phyloP scores from a whole-genome alignment of 2,888 invertebrate species.

The Hydropsyche betteni region DNA sequence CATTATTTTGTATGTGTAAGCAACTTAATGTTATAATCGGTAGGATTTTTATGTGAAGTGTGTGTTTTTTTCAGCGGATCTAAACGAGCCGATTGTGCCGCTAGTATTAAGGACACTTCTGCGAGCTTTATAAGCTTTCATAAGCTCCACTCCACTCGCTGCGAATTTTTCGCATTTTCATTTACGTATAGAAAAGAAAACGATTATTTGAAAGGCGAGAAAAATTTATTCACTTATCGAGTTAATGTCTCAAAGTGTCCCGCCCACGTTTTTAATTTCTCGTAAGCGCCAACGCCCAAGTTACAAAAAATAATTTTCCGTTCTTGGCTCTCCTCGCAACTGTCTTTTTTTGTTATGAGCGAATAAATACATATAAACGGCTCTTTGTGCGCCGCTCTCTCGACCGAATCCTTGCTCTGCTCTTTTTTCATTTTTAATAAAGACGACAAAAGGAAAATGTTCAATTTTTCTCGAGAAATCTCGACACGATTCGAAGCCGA shows the following conservation, averaged over 20 bases:
- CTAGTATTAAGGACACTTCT: no score
- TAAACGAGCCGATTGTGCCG: no score
- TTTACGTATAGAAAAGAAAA: no score
- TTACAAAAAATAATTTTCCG: slow-evolving; percentile 19
- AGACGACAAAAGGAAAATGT: background rate
- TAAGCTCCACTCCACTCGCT: no score
- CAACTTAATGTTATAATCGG: no score
- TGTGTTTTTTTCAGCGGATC: no score
- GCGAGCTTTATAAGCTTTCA: no score
- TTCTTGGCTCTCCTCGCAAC: background rate
- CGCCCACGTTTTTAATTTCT: slow-evolving; percentile 24
- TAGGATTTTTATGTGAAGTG: no score
- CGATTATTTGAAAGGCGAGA: no score
- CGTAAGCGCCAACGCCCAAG: slow-evolving; percentile 8
- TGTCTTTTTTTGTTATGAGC: background rate
- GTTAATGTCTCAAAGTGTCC: slow-evolving; percentile 9
- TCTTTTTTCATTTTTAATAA: slow-evolving; percentile 18
- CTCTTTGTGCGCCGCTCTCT: background rate
- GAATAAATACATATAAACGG: slow-evolving; percentile 27
- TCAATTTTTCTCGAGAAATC: background rate
- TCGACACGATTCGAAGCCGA: background rate
- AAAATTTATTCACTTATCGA: background rate
- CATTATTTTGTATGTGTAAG: no score
- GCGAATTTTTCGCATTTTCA: no score
- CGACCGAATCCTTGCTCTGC: slow-evolving; percentile 1